phyloP scores from a whole-genome alignment of 2,888 invertebrate species.

The Boloria selene region DNA sequence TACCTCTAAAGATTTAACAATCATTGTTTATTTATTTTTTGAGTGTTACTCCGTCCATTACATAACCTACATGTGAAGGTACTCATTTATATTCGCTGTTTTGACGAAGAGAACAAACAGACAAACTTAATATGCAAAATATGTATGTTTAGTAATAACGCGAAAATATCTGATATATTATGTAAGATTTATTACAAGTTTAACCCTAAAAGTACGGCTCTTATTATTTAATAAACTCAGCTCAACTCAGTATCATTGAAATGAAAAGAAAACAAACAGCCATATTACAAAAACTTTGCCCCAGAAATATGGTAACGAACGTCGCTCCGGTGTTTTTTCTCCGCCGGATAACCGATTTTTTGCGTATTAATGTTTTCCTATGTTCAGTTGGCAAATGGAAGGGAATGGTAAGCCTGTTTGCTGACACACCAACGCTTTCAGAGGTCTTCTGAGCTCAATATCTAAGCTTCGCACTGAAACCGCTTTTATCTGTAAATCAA shows the following conservation, averaged over 20 bases:
- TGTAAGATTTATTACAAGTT: no score
- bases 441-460: conserved; percentile 34
- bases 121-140: no score
- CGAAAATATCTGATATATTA: no score
- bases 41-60: no score
- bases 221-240: neutral
- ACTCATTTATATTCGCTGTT: no score
- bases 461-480: conserved; percentile 30
- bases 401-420: conserved; percentile 63
- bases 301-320: conserved; percentile 22
- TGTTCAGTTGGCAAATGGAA: conserved; percentile 40
- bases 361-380: conserved; percentile 39
- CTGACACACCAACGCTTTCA: conserved; percentile 62
- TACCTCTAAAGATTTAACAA: no score
- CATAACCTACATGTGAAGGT: no score
- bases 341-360: conserved; percentile 32
- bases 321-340: conserved; percentile 24
- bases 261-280: conserved; percentile 33
- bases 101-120: no score
- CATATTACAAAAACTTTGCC: conserved; percentile 19
- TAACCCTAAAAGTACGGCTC: neutral
- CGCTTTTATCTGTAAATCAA: conserved; percentile 54
- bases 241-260: conserved; percentile 20
- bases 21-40: no score
- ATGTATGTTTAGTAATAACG: no score